Evolutionary conservation across 2,888 invertebrate genomes (phyloP), one percentile per base, ranked within the genome.

Genomic region (Nasonia oneida): DNA sequence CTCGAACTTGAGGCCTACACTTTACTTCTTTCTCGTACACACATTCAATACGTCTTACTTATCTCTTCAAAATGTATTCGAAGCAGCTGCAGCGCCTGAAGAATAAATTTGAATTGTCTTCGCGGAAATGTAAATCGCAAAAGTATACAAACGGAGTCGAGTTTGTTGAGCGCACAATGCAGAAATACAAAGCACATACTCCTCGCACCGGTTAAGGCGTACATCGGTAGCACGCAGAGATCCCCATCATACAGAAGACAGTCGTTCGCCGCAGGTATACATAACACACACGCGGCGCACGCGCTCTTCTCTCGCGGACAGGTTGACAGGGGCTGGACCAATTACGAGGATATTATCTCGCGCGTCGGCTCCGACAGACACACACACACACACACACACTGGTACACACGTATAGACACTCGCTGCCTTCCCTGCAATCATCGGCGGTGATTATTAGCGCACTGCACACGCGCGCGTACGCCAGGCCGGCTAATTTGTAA

Each of bases 321-420:
- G 91, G 90, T 92, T 92, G 92, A 92, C 92, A 92, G 91, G 90
- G 90, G 90, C 92, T 91, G 91, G 90, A 92, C 91, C 92, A 92
- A 92, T 92, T 92, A 92, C 91, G 90, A 89, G 90, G 90, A 91
- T 91, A 92, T 91, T 92, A 92, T 92, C 91, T 90, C 89, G 87
- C 90, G 90, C 57, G 57, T 61, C 57, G 18, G 53, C 53, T 53
- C 53, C 53, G 53, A 18, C 53, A 53, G 18, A 53, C 53, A 53
- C 18, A 53, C 53, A 53, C 53, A 53, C 53, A 53, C 53, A 53
- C 53, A 53, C 53, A 53, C 18, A 15, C 15, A 53, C 18, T 1
- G 29, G 10, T 18, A 53, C 15, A 53, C 53, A 53, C 53, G 10
- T 15, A 53, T 8, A 50, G 10, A 90, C 91, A 90, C 90, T 90